Conservation (phyloP, 2,113 vertebrate species). For the Paraplagusia blochii region DNA sequence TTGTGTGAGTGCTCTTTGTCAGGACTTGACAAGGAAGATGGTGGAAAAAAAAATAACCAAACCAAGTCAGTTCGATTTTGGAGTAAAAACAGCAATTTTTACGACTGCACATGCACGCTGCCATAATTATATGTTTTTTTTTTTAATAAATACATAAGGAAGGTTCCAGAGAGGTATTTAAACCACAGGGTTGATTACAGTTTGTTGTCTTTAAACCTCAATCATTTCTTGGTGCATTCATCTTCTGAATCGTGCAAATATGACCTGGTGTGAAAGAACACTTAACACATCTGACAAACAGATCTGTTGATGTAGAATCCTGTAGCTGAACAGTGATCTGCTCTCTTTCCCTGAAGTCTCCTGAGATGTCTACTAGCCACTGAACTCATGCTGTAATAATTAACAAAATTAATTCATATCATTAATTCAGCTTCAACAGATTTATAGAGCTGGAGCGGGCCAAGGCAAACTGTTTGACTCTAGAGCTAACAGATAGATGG, state of each 20-base stretch:
- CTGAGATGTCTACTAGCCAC: conserved; percentile 8
- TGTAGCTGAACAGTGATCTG: no score
- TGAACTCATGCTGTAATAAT: conserved; percentile 3
- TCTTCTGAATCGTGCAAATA: conserved; percentile 22
- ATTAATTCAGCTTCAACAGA: no score
- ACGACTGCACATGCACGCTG: no score
- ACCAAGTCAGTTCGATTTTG: not conserved
- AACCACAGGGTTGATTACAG: conserved; percentile 14
- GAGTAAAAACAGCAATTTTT: no score
- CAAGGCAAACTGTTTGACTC: no score
- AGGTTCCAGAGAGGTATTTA: not conserved
- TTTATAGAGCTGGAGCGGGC: no score
- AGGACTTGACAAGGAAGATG: not conserved
- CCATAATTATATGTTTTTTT: not conserved
- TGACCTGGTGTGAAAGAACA: conserved; percentile 2
- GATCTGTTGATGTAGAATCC: no score
- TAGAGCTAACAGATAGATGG: no score
- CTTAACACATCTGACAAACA: conserved; percentile 17
- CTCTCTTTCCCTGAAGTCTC: conserved; percentile 15
- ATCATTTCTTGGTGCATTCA: not conserved
- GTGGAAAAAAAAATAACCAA: not conserved
- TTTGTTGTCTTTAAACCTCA: conserved; percentile 26
- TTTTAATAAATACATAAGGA: not conserved
- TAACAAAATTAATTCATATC: conserved; percentile 3
- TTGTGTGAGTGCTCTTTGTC: not conserved